Base-by-base conservation (phyloP, 2,888 invertebrate genomes). In the Mimumesa dahlbomi region DNA sequence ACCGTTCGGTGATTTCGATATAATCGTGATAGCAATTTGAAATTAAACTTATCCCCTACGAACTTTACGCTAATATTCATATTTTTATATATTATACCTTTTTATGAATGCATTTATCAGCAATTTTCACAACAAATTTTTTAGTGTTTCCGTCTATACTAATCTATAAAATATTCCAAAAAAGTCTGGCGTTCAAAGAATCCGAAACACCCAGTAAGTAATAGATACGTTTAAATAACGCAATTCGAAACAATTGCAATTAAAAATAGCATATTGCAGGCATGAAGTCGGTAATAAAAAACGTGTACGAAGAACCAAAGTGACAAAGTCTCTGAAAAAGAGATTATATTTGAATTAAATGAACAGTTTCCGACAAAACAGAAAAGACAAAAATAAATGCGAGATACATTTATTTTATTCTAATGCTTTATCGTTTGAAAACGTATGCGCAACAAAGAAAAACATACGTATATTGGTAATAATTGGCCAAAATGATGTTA, bases 381-480 rank as follows among this genome's bases (percentile, higher is more conserved):
- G 18, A 9, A 48, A 46, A 31, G 40, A 40, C 16, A 65, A 61
- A 18, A 73, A 43, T 18, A 68, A 73, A 21, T 52, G 29, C 7
- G 76, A 75, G 48, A 53, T 80, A 11, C 73, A 70, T 53, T 45
- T 78, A 3, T 82, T 82, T 11, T 38, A 63, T 65, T 73, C 70
- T 11, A 57, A 72, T 14, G 42, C 40, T 18, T 43, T 49, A 14
- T 53, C 54, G 0, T 19, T 80, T 7, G 29, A 61, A 43, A 54
- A 63, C 13, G n/a, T 65, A 21, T 62, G 50, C 6, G 38, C 38
- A 4, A 19, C 58, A 0, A 71, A 69, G 21, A 54, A 65, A 45
- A 76, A 77, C 53, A 53, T 83, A 21, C 57, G 58, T 13, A 82
- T 53, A 6, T 64, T 83, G 18, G 68, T 81, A 19, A 61, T 83